A percentile compares a stretch with the other conserved stretches of the same genome.
Conservation (phyloP, 1,140 invertebrate genomes). For the Ceratina calcarata region DNA sequence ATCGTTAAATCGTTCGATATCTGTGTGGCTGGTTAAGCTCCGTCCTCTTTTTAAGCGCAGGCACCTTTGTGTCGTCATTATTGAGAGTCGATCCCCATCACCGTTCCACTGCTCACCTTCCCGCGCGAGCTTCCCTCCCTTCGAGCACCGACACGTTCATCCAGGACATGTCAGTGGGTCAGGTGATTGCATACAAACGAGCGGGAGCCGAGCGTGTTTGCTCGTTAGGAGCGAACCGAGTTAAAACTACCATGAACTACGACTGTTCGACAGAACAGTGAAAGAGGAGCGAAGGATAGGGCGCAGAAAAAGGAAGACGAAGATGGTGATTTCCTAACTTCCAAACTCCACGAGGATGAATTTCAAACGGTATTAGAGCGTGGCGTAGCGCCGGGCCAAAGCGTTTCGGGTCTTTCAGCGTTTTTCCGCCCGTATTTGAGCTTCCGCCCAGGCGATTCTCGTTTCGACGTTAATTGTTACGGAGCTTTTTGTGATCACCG, state of each 20-base stretch:
- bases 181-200: constrained; percentile 75
- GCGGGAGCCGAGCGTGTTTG: constrained; percentile 62
- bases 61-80: constrained; percentile 59
- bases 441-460: constrained; percentile 6
- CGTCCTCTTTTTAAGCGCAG: constrained; percentile 57
- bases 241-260: constrained; percentile 52
- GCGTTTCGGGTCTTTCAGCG: constrained; percentile 28
- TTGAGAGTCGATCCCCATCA: constrained; percentile 25
- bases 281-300: neutral
- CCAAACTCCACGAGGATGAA: constrained; percentile 24
- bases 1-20: constrained; percentile 75
- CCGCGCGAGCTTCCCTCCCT: constrained; percentile 41
- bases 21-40: constrained; percentile 62
- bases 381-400: constrained; percentile 1
- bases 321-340: constrained; percentile 49
- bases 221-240: constrained; percentile 67
- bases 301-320: neutral
- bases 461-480: constrained; percentile 41
- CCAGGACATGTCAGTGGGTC: constrained; percentile 70
- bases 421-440: constrained; percentile 37
- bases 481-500: constrained; percentile 29
- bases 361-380: constrained; percentile 48
- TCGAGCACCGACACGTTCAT: constrained; percentile 52
- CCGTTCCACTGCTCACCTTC: constrained; percentile 40
- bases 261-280: constrained; percentile 45